Conservation (phyloP, 37 sponge, comb jelly and placozoan genomes). For the Bolinopsis microptera region DNA sequence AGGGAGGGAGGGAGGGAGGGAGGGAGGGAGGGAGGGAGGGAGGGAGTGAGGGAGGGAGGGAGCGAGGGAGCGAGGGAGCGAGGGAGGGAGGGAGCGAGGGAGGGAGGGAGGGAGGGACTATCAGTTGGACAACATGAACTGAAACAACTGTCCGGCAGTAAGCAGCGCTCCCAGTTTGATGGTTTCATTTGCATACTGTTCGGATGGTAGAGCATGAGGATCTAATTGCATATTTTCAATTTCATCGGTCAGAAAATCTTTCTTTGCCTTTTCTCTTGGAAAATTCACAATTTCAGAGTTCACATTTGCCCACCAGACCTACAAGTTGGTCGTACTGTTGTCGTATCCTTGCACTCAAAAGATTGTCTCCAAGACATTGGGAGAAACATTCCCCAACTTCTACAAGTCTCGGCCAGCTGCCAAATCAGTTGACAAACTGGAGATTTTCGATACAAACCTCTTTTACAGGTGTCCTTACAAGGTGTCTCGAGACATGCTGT, state of each 20-base stretch:
- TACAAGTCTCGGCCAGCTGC: background rate
- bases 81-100: background rate
- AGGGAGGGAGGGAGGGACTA: background rate
- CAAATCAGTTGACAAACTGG: background rate
- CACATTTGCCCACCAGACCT: too few relatives aligned
- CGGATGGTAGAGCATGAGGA: too few relatives aligned
- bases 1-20: background rate
- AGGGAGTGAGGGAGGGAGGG: too few relatives aligned
- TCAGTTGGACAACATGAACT: background rate
- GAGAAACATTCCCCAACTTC: background rate
- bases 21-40: background rate
- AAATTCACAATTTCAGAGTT: too few relatives aligned
- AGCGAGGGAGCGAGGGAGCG: background rate
- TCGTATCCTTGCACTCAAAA: background rate
- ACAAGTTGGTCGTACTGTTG: too few relatives aligned
- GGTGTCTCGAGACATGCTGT: background rate
- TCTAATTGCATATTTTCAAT: too few relatives aligned
- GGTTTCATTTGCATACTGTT: too few relatives aligned
- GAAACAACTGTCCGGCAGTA: background rate
- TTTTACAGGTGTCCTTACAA: background rate
- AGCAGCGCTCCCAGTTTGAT: too few relatives aligned
- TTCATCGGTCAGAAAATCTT: too few relatives aligned
- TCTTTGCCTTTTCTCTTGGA: too few relatives aligned
- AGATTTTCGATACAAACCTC: background rate
- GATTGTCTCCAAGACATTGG: background rate